Percentiles rank a stretch among this genome's conserved stretches.
Evolutionary conservation across 2,797 vertebrate species (phyloP).

Genomic region (Mormyrus proboscirostris): DNA sequence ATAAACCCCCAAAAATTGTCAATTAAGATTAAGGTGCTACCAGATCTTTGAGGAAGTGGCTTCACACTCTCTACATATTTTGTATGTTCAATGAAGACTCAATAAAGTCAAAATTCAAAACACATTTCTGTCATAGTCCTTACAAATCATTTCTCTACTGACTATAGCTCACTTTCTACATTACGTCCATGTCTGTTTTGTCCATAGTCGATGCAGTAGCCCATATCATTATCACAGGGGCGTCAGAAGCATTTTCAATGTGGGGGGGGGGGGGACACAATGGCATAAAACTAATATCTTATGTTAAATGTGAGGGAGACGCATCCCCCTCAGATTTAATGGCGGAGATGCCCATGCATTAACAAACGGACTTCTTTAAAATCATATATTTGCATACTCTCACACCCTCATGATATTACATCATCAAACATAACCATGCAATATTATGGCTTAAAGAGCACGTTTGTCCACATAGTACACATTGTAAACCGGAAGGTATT

Average conservation of each 20-base stretch:
- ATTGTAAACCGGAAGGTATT: not conserved
- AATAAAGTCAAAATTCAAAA: not conserved
- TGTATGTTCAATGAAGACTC: not conserved
- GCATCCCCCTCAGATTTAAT: not conserved
- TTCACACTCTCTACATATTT: not conserved
- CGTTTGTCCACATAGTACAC: not conserved
- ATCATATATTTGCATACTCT: not conserved
- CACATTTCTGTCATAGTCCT: not conserved
- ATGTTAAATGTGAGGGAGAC: not conserved
- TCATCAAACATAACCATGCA: not conserved
- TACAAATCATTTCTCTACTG: not conserved
- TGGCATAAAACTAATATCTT: not conserved
- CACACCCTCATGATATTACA: not conserved
- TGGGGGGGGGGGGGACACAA: not conserved
- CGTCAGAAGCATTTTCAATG: not conserved
- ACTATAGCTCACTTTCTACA: not conserved
- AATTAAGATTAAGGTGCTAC: not conserved
- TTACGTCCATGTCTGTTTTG: not conserved
- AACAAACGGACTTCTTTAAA: not conserved
- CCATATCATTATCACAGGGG: not conserved
- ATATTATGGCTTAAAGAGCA: not conserved
- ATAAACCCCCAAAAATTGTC: not conserved
- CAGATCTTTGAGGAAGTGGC: not conserved
- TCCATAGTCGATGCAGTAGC: not conserved
- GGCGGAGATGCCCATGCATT: not conserved